phyloP scores from a whole-genome alignment of 2,888 invertebrate genomes.

The Eilema griseolum region DNA sequence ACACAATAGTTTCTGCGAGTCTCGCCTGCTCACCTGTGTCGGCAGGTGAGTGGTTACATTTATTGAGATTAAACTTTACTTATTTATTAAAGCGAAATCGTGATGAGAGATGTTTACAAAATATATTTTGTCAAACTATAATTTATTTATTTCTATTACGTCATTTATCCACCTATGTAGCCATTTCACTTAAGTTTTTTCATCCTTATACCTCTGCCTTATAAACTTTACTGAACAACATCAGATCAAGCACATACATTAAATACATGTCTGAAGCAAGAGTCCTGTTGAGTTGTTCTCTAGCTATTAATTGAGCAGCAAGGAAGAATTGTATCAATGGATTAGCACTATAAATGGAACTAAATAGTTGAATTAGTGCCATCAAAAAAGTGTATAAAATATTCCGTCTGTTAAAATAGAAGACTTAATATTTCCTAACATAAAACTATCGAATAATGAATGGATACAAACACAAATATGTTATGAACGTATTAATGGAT shows the following conservation, averaged over 20 bases:
- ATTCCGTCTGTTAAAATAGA: neutral
- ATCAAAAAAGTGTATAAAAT: neutral
- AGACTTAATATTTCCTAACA: neutral
- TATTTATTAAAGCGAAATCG: constrained; percentile 18
- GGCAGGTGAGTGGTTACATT: constrained; percentile 47
- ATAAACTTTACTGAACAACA: too few species aligned
- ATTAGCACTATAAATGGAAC: neutral
- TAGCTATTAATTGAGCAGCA: neutral
- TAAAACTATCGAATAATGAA: neutral
- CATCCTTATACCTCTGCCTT: neutral
- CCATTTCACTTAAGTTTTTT: neutral
- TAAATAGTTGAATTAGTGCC: neutral
- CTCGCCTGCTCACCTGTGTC: constrained; percentile 52
- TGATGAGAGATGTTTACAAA: neutral
- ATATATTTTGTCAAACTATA: neutral
- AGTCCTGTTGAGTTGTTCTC: neutral
- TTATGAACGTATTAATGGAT: neutral
- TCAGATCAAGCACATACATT: too few species aligned
- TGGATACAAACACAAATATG: neutral
- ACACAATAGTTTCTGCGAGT: constrained; percentile 66
- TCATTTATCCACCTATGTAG: neutral
- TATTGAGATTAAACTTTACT: constrained; percentile 44
- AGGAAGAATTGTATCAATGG: neutral
- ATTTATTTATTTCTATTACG: neutral
- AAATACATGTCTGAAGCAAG: neutral